A percentile compares a stretch with the other conserved stretches of the same genome.
Conservation (phyloP, 2,797 vertebrate species). For the Champsocephalus esox region DNA sequence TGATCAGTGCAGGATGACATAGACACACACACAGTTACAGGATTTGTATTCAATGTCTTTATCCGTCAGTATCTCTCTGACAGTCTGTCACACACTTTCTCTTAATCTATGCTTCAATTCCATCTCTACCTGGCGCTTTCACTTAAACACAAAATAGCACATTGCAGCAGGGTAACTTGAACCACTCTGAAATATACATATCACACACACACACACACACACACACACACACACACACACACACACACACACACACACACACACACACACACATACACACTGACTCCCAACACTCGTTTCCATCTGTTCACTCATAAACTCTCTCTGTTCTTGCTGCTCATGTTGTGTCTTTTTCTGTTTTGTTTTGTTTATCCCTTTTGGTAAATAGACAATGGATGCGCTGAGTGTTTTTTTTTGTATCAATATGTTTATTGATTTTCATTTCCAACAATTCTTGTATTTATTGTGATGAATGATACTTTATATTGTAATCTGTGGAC, state of each 20-base stretch:
- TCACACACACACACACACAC: slow-evolving; percentile 20
- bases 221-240: slow-evolving; percentile 16
- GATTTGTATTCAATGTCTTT: slow-evolving; percentile 28
- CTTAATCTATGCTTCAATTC: slow-evolving; percentile 31
- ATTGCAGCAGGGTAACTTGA: slow-evolving; percentile 57
- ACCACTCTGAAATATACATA: slow-evolving; percentile 57
- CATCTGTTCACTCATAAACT: slow-evolving; percentile 69
- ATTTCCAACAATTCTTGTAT: slow-evolving; percentile 67
- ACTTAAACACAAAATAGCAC: slow-evolving; percentile 54
- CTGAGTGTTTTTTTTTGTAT: slow-evolving; percentile 32
- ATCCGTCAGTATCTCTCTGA: slow-evolving; percentile 24
- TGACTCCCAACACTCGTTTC: slow-evolving; percentile 61
- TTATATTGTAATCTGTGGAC: slow-evolving; percentile 71
- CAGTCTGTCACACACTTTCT: slow-evolving; percentile 30
- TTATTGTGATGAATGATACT: slow-evolving; percentile 73
- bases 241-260: slow-evolving; percentile 16
- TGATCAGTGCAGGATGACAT: slow-evolving; percentile 80
- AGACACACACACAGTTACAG: slow-evolving; percentile 13
- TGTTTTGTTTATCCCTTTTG: slow-evolving; percentile 61
- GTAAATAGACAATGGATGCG: slow-evolving; percentile 58
- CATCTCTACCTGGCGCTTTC: slow-evolving; percentile 26
- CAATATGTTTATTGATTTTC: background rate
- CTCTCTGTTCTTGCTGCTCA: slow-evolving; percentile 40
- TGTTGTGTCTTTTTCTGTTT: slow-evolving; percentile 52
- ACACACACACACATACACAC: slow-evolving; percentile 7